Percentiles rank a stretch among this genome's conserved stretches.
phyloP scores from a whole-genome alignment of 2,888 invertebrate species.

The Tinea semifulvella region DNA sequence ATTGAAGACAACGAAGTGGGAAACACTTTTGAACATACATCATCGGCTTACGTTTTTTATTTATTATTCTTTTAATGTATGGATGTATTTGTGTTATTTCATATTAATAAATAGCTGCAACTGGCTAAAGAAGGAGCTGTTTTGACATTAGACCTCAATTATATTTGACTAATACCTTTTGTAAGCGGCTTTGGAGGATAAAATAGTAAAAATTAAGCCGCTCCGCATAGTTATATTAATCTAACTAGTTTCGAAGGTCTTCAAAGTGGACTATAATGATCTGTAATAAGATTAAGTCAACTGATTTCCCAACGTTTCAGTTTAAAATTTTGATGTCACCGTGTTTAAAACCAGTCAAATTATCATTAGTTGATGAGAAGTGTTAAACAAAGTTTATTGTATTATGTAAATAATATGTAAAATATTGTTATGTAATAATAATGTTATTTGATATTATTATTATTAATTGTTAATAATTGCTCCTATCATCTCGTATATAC shows the following conservation, averaged over 20 bases:
- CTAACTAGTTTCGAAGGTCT: constrained; percentile 6
- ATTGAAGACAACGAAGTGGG: constrained; percentile 38
- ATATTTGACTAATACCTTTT: constrained; percentile 53
- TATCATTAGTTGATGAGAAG: too few relatives aligned
- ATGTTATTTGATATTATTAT: too few relatives aligned
- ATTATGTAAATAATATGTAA: too few relatives aligned
- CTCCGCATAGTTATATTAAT: constrained; percentile 1
- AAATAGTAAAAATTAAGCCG: constrained; percentile 13
- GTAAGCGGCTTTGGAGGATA: constrained; percentile 17
- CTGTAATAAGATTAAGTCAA: constrained; percentile 9
- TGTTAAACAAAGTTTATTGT: too few relatives aligned
- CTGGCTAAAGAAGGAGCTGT: constrained; percentile 40
- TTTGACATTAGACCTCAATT: constrained; percentile 60
- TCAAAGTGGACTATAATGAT: constrained; percentile 1
- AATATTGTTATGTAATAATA: too few relatives aligned
- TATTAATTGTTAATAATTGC: too few relatives aligned
- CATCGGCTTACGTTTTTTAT: constrained; percentile 57
- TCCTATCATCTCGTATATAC: too few relatives aligned
- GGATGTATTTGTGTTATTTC: constrained; percentile 43
- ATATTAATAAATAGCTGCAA: constrained; percentile 41
- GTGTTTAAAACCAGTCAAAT: too few relatives aligned
- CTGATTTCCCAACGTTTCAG: too few relatives aligned
- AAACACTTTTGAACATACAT: constrained; percentile 44
- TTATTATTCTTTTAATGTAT: constrained; percentile 44
- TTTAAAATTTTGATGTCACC: too few relatives aligned